A percentile compares a stretch with the other conserved stretches of the same genome.
These are phyloP conservation scores for Elachura formosa DNA, from an alignment of 2,113 vertebrate genomes.

Conservation along the genomic window DNA sequence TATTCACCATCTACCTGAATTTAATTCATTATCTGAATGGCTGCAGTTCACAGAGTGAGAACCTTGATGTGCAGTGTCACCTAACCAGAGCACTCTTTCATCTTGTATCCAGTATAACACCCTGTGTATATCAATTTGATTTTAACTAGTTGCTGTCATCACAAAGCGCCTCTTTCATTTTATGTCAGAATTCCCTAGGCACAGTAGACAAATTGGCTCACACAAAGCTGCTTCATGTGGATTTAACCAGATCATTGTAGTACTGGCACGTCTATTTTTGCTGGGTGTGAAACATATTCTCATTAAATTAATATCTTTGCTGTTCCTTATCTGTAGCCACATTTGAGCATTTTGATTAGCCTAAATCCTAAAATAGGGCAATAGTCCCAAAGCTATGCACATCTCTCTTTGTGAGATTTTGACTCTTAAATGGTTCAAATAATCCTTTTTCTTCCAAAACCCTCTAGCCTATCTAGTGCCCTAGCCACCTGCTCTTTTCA, in stretches of 20 bases:
- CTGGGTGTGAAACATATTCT: neutral
- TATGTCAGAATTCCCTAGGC: neutral
- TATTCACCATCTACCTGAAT: neutral
- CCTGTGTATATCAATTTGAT: neutral
- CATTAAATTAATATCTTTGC: neutral
- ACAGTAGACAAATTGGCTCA: neutral
- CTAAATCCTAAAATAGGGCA: neutral
- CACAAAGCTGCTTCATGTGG: neutral
- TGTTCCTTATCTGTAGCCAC: neutral
- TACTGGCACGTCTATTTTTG: neutral
- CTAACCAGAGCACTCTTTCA: neutral
- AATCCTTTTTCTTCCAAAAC: neutral
- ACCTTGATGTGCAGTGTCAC: neutral
- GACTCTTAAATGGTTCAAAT: neutral
- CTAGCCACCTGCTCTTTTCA: neutral
- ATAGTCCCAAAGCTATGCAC: neutral
- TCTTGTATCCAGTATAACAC: neutral
- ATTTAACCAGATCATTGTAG: neutral
- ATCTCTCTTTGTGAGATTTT: neutral
- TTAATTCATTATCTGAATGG: neutral
- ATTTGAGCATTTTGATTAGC: neutral
- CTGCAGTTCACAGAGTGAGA: neutral
- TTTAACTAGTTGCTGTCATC: neutral
- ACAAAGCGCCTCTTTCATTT: neutral
- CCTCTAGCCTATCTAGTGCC: neutral